Percentiles rank a stretch among this genome's conserved stretches.
These are phyloP conservation scores for Oligia strigilis DNA, from an alignment of 2,888 invertebrate species.

Conservation along the genomic window DNA sequence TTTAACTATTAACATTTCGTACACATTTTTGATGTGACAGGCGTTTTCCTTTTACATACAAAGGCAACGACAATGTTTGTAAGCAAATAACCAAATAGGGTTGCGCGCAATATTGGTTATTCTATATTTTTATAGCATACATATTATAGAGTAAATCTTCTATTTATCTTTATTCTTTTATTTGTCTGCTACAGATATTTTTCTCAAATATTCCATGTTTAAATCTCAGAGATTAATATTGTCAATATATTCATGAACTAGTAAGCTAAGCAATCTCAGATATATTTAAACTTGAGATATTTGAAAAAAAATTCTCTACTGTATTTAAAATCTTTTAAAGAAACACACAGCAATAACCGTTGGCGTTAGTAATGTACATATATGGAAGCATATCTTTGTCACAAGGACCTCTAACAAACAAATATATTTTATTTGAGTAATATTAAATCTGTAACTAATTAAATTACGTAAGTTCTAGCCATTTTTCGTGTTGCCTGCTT, in stretches of 20 bases:
- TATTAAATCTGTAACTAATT: slow-evolving; percentile 23
- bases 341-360: too few species aligned
- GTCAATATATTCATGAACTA: neutral
- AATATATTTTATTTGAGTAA: neutral
- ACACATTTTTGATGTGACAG: slow-evolving; percentile 8
- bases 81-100: neutral
- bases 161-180: neutral
- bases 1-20: neutral
- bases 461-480: slow-evolving; percentile 7
- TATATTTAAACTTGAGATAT: neutral
- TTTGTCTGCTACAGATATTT: neutral
- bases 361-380: neutral
- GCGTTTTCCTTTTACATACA: neutral
- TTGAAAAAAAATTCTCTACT: neutral
- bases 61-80: neutral
- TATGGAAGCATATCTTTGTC: neutral
- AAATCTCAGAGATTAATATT: neutral
- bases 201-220: neutral
- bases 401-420: neutral
- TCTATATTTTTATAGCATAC: neutral
- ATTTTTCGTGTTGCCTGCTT: slow-evolving; percentile 41
- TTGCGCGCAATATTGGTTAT: neutral
- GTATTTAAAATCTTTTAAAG: neutral
- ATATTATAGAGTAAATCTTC: neutral
- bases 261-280: neutral